A percentile compares a stretch with the other conserved stretches of the same genome.
Evolutionary conservation across 2,113 vertebrate species (phyloP).

Genomic region (Stercorarius parasiticus): DNA sequence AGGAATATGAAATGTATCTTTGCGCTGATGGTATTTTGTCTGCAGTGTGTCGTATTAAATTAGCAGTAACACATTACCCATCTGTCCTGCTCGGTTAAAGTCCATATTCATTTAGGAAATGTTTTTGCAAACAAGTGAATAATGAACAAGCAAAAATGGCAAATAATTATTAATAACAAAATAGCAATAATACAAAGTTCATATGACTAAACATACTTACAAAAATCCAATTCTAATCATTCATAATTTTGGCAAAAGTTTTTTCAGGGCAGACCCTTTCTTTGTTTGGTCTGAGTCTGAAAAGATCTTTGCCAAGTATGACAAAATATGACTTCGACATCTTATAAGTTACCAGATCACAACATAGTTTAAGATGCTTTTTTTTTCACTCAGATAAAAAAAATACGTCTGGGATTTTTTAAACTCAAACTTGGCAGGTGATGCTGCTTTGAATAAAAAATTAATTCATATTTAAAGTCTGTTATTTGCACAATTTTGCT

Average conservation of each 20-base stretch:
- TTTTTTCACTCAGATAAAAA: background rate
- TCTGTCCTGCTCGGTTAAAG: constrained; percentile 24
- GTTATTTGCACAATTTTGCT: background rate
- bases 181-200: background rate
- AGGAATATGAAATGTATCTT: constrained; percentile 26
- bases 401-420: background rate
- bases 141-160: background rate
- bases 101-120: background rate
- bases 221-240: background rate
- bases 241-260: background rate
- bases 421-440: constrained; percentile 26
- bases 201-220: background rate
- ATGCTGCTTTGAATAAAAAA: background rate
- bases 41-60: constrained; percentile 21
- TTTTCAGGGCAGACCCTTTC: constrained; percentile 9
- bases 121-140: background rate
- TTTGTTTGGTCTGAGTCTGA: constrained; percentile 42
- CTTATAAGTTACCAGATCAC: constrained; percentile 19
- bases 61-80: background rate
- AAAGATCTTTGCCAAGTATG: constrained; percentile 41
- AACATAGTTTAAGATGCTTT: background rate
- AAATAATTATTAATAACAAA: background rate
- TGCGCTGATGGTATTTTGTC: constrained; percentile 32
- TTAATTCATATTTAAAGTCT: background rate
- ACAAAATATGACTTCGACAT: constrained; percentile 42